Conservation (phyloP, 2,888 invertebrate genomes). For the Macaria liturata region DNA sequence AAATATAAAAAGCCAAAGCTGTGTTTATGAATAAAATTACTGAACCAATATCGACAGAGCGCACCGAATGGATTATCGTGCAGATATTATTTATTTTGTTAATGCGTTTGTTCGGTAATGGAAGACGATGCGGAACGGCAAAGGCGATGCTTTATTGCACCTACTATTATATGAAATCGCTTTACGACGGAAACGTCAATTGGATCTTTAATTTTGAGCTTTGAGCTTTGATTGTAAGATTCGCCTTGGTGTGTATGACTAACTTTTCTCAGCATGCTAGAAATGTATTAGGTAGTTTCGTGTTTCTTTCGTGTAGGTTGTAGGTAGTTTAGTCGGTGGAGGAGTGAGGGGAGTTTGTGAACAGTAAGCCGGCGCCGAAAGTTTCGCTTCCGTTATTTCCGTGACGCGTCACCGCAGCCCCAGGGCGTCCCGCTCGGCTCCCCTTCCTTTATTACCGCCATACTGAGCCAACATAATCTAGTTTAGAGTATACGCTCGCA, state of each 20-base stretch:
- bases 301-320: too few species aligned
- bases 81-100: slow-evolving; percentile 10
- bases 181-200: slow-evolving; percentile 1
- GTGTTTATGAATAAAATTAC: slow-evolving; percentile 20
- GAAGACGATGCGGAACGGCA: slow-evolving; percentile 9
- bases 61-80: slow-evolving; percentile 5
- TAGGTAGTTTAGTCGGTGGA: too few species aligned
- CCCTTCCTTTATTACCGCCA: slow-evolving; percentile 12
- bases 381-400: slow-evolving; percentile 43
- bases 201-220: neutral
- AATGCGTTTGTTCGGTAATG: slow-evolving; percentile 12
- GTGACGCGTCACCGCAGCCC: slow-evolving; percentile 39
- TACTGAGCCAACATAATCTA: slow-evolving; percentile 5
- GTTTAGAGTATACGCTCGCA: neutral
- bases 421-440: slow-evolving; percentile 5
- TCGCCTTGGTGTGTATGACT: too few species aligned
- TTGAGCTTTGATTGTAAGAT: neutral
- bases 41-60: slow-evolving; percentile 11
- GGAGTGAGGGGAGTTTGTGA: slow-evolving; percentile 17
- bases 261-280: too few species aligned
- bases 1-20: slow-evolving; percentile 15
- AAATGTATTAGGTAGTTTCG: too few species aligned
- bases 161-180: neutral
- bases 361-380: slow-evolving; percentile 44
- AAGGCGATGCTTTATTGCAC: slow-evolving; percentile 4